phyloP scores from a whole-genome alignment of 2,797 vertebrate genomes.

The Malurus leucopterus region DNA sequence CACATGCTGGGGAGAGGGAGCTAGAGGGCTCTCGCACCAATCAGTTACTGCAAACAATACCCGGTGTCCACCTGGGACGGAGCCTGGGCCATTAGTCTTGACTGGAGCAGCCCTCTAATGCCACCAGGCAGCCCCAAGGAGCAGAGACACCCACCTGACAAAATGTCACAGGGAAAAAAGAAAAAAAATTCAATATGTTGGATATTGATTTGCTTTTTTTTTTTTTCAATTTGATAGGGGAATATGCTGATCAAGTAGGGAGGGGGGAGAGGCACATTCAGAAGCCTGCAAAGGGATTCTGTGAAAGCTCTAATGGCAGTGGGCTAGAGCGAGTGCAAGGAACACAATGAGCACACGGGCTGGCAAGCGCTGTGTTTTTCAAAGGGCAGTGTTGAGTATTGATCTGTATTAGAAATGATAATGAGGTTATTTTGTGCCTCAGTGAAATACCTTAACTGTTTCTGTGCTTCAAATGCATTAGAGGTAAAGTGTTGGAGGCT shows the following conservation, averaged over 20 bases:
- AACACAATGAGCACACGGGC: slow-evolving; percentile 36
- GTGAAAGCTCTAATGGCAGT: slow-evolving; percentile 53
- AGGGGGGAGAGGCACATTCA: not conserved
- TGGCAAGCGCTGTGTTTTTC: slow-evolving; percentile 41
- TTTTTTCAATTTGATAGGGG: not conserved
- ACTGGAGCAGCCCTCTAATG: slow-evolving; percentile 57
- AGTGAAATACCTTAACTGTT: slow-evolving; percentile 65
- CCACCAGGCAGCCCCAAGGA: slow-evolving; percentile 60
- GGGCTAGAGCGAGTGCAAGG: not conserved
- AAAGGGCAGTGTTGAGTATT: slow-evolving; percentile 65
- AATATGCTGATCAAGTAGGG: not conserved
- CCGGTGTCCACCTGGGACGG: slow-evolving; percentile 26
- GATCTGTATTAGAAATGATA: slow-evolving; percentile 77
- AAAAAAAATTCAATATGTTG: slow-evolving; percentile 25
- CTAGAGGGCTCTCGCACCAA: slow-evolving; percentile 59
- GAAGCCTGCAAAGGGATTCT: not conserved
- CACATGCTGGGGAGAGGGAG: slow-evolving; percentile 58
- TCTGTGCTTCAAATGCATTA: slow-evolving; percentile 40
- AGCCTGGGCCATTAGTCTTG: slow-evolving; percentile 62
- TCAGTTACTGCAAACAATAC: slow-evolving; percentile 67
- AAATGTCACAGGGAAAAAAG: slow-evolving; percentile 44
- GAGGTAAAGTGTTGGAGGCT: not conserved
- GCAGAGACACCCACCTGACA: slow-evolving; percentile 55
- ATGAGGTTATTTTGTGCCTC: slow-evolving; percentile 68
- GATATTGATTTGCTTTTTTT: slow-evolving; percentile 44